Conservation (phyloP, 2,113 vertebrate genomes). For the Eidolon helvum region DNA sequence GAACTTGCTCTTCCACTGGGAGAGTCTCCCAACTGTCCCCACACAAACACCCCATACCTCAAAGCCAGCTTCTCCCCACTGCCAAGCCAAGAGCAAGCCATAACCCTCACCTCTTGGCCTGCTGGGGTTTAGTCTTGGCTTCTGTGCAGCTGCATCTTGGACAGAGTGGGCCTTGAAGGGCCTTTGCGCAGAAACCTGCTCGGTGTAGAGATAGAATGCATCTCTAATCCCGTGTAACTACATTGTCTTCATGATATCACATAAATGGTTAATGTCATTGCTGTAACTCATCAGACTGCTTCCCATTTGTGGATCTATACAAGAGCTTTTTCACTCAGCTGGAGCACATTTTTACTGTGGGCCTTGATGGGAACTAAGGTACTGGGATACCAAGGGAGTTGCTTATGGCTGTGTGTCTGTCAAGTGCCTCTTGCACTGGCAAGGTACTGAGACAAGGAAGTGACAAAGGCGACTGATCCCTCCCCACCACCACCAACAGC, state of each 20-base stretch:
- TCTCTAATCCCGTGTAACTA: not conserved
- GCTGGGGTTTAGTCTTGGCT: not conserved
- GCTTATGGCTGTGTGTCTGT: not conserved
- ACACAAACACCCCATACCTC: not conserved
- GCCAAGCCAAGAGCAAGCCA: not conserved
- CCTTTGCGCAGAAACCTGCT: not conserved
- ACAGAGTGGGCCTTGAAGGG: not conserved
- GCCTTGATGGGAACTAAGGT: not conserved
- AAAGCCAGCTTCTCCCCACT: not conserved
- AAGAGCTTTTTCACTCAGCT: not conserved
- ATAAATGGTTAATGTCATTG: not conserved
- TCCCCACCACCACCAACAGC: not conserved
- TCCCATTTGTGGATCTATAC: not conserved
- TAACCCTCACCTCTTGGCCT: fast-evolving
- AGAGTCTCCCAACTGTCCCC: not conserved
- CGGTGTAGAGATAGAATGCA: not conserved
- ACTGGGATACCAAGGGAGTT: not conserved
- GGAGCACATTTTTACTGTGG: not conserved
- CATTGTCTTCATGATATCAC: not conserved
- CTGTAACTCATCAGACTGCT: not conserved
- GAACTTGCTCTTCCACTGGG: not conserved
- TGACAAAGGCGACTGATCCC: not conserved
- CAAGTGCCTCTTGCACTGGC: not conserved
- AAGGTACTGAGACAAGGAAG: not conserved
- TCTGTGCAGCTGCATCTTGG: not conserved